These are phyloP conservation scores for Callinectes sapidus DNA, from an alignment of 2,888 invertebrate genomes.

Conservation along the genomic window DNA sequence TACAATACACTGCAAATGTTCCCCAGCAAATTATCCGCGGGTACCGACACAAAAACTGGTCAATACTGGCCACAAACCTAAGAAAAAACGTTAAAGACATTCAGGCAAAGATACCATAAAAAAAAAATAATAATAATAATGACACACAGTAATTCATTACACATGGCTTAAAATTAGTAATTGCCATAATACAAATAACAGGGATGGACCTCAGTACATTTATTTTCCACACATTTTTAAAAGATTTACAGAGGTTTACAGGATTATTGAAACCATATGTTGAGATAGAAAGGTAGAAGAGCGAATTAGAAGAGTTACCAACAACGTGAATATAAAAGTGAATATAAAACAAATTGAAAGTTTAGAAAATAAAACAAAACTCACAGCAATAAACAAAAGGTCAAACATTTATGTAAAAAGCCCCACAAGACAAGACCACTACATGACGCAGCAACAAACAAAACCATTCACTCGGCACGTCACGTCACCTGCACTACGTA, in stretches of 20 bases:
- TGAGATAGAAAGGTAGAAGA: no score
- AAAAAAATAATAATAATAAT: neutral
- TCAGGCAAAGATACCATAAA: neutral
- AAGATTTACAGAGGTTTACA: neutral
- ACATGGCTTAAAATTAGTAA: neutral
- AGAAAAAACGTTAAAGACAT: neutral
- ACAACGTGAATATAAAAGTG: no score
- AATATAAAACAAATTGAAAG: no score
- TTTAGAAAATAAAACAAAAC: no score
- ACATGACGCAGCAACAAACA: neutral
- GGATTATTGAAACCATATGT: neutral
- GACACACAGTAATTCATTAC: neutral
- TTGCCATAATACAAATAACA: neutral
- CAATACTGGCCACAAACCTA: neutral
- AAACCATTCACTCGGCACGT: neutral
- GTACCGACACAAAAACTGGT: neutral
- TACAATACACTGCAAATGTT: neutral
- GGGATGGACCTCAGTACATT: neutral
- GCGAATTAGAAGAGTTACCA: no score
- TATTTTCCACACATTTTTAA: neutral
- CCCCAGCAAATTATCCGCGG: neutral
- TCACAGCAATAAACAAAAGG: no score
- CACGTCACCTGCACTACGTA: neutral
- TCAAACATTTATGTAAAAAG: neutral
- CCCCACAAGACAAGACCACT: neutral